phyloP scores from a whole-genome alignment of 2,113 vertebrate genomes.

The Australoheros scitulus region DNA sequence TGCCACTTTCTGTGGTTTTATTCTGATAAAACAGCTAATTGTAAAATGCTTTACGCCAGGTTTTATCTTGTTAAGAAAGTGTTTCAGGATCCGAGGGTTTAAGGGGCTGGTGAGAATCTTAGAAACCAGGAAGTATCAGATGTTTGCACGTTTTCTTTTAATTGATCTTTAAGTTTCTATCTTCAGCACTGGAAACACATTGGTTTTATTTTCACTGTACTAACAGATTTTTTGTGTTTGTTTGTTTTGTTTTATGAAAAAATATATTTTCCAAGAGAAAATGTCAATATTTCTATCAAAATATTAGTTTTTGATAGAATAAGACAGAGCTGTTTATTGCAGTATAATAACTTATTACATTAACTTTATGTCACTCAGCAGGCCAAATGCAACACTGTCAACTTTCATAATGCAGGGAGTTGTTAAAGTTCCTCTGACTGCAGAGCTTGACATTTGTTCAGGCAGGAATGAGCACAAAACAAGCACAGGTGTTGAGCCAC shows the following conservation, averaged over 20 bases:
- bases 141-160: not conserved
- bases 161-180: constrained; percentile 3
- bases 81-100: not conserved
- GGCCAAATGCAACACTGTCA: constrained; percentile 46
- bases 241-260: not conserved
- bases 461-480: constrained; percentile 71
- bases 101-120: not conserved
- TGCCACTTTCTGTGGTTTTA: constrained; percentile 1
- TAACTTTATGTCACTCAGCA: constrained; percentile 21
- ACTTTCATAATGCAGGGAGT: constrained; percentile 38
- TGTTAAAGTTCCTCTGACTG: constrained; percentile 65
- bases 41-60: not conserved
- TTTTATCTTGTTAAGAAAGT: not conserved
- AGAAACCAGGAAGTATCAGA: not conserved
- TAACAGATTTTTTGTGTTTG: not conserved
- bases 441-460: constrained; percentile 74
- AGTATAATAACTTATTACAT: not conserved
- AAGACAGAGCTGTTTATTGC: not conserved
- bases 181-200: not conserved
- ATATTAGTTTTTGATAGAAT: not conserved
- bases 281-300: not conserved
- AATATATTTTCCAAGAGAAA: not conserved
- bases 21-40: not conserved
- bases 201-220: not conserved
- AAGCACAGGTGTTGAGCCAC: constrained; percentile 77